These are phyloP conservation scores for Muscicapa comitata DNA, from an alignment of 2,797 vertebrate species.

Conservation along the genomic window DNA sequence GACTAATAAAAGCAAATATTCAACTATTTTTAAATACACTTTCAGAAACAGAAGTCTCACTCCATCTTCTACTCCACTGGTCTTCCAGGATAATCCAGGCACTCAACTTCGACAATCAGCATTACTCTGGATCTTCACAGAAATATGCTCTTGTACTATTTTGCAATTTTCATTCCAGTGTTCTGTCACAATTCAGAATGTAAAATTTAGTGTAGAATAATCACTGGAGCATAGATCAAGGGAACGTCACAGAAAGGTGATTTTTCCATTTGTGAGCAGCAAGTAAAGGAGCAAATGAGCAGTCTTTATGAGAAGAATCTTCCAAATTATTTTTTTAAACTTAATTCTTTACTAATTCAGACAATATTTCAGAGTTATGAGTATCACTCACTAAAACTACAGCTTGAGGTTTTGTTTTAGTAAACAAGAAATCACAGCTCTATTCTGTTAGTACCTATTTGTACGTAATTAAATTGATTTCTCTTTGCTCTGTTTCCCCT, in stretches of 20 bases:
- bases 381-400: background rate
- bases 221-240: background rate
- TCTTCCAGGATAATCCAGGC: background rate
- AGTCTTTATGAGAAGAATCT: background rate
- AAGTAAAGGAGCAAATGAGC: background rate
- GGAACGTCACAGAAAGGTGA: background rate
- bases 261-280: background rate
- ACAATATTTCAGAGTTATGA: background rate
- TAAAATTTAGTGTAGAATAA: background rate
- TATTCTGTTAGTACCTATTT: background rate
- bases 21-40: background rate
- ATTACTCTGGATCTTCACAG: background rate
- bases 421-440: background rate
- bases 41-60: background rate
- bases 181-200: background rate
- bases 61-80: background rate
- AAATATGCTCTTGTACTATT: background rate
- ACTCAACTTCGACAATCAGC: background rate
- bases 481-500: background rate
- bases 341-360: background rate
- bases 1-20: background rate
- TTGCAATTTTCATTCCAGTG: background rate
- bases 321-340: background rate
- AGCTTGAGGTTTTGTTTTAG: background rate
- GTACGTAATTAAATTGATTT: background rate